Conservation (phyloP, 2,888 invertebrate genomes). For the Hirtodrosophila alboralis region DNA sequence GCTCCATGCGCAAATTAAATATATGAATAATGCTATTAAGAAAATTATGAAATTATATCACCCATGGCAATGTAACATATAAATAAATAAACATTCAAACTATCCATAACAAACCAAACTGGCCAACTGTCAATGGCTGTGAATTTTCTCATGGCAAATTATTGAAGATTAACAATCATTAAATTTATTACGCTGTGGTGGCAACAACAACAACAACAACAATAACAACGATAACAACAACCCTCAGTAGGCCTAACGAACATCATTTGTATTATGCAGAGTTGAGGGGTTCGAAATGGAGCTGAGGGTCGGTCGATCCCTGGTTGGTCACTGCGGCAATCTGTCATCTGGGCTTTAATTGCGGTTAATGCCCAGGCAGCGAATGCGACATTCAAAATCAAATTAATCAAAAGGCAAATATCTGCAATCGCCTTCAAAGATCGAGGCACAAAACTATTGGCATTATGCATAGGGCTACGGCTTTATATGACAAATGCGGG, state of each 20-base stretch:
- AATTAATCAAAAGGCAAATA: conserved; percentile 64
- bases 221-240: conserved; percentile 33
- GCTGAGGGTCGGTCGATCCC: conserved; percentile 65
- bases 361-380: conserved; percentile 59
- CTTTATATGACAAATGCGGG: conserved; percentile 25
- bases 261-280: conserved; percentile 56
- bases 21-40: too few relatives aligned
- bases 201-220: conserved; percentile 33
- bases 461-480: conserved; percentile 7
- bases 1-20: too few relatives aligned
- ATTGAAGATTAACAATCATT: conserved; percentile 79
- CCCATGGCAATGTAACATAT: conserved; percentile 17
- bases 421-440: conserved; percentile 48
- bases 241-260: conserved; percentile 61
- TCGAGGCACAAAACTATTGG: conserved; percentile 26
- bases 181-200: conserved; percentile 69
- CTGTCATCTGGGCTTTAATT: conserved; percentile 72
- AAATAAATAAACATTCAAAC: conserved; percentile 54
- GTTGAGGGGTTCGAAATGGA: conserved; percentile 5
- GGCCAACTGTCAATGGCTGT: conserved; percentile 53
- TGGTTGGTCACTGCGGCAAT: conserved; percentile 63
- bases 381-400: conserved; percentile 60
- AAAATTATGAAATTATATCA: neutral
- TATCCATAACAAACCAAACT: conserved; percentile 52
- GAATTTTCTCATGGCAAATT: conserved; percentile 78